Evolutionary conservation across 2,797 vertebrate genomes (phyloP), one percentile per base, ranked within the genome.

Genomic region (Hybognathus amarus): DNA sequence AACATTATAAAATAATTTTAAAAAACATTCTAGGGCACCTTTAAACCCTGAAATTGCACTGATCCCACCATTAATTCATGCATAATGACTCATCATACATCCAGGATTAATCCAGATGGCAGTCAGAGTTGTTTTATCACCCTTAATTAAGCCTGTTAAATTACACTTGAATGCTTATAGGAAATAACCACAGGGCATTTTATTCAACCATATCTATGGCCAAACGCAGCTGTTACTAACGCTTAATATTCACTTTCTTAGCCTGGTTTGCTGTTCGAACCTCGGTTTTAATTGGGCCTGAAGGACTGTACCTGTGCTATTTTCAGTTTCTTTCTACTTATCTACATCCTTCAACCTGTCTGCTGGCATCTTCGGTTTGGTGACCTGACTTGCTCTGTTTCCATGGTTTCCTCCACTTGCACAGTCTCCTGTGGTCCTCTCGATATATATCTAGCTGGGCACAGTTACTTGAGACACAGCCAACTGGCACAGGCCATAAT

Each of bases 361-460:
- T 82, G 50, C 74, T 63, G 56, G 84, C 66, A 70, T 73, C 54
- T 59, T 80, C 38, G n/a, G 36, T 59, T 75, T 50, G 61, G 22
- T 66, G 63, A 63, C 76, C 50, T 68, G 71, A 85, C 76, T 86
- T 77, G 75, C 83, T 85, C 54, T 6, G 88, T 89, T 91, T 69
- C 87, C 83, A 89, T 89, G 88, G 88, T 88, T 90, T 87, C 87
- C 79, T 79, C 61, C 69, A 80, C 83, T 88, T 83, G 85, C 67
- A 63, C 64, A 38, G 73, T 79, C 87, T 76, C 84, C 73, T 69
- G 73, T 80, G 69, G 73, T 33, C 70, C 79, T 67, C 36, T 69
- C 33, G 15, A 59, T 87, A 66, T 87, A 70, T 68, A 66, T 67
- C 27, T 80, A 73, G 73, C 40, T 59, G 40, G 42, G 52, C 78